Evolutionary conservation across 2,888 invertebrate genomes (phyloP).

Genomic region (Meta bourneti): DNA sequence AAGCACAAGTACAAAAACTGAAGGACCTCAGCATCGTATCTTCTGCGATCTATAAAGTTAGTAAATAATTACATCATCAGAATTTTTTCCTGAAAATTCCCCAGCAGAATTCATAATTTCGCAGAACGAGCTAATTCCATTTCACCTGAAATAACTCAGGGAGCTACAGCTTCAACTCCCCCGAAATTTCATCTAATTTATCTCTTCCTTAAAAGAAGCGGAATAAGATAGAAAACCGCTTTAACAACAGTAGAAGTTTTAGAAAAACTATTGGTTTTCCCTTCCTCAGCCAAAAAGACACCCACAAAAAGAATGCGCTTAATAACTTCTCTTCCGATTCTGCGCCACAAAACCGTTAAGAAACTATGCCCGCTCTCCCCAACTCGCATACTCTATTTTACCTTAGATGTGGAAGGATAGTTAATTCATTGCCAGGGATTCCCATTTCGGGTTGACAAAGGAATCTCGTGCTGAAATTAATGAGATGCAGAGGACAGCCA

Average conservation of each 20-base stretch:
- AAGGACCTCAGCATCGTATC: too few relatives aligned
- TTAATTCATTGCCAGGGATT: constrained; percentile 66
- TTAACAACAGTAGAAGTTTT: constrained; percentile 26
- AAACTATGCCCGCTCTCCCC: constrained; percentile 11
- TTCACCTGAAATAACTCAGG: too few relatives aligned
- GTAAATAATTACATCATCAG: too few relatives aligned
- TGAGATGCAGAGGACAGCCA: constrained; percentile 69
- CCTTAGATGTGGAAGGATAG: constrained; percentile 49
- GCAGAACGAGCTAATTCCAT: too few relatives aligned
- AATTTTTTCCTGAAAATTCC: too few relatives aligned
- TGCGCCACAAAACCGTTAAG: constrained; percentile 60
- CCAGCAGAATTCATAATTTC: too few relatives aligned
- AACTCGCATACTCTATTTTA: constrained; percentile 22
- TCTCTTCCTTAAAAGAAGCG: neutral
- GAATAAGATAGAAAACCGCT: constrained; percentile 12
- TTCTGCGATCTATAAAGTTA: too few relatives aligned
- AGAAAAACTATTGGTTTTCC: constrained; percentile 59
- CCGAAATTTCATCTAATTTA: neutral
- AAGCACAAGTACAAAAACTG: too few relatives aligned
- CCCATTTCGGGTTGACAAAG: constrained; percentile 68
- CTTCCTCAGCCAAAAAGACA: constrained; percentile 16
- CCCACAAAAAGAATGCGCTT: constrained; percentile 30
- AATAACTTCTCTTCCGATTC: constrained; percentile 60
- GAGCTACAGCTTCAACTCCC: too few relatives aligned
- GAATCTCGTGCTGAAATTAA: constrained; percentile 65